Percentiles rank a stretch among this genome's conserved stretches.
phyloP scores from a whole-genome alignment of 2,797 vertebrate genomes.

The Natrix natrix region DNA sequence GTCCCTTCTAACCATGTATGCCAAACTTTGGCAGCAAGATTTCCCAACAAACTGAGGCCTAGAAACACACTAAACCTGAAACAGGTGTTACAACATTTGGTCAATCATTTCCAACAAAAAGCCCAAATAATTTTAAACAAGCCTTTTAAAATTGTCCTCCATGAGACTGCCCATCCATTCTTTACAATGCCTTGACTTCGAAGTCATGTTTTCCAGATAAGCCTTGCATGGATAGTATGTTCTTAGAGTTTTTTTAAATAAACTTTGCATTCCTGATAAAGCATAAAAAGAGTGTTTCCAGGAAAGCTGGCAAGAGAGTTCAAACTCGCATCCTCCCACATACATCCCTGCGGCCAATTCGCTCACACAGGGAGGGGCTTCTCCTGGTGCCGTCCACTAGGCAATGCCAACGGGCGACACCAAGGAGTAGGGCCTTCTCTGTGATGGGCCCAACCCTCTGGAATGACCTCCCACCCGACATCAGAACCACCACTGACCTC shows the following conservation, averaged over 20 bases:
- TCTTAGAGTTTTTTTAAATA: not conserved
- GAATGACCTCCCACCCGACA: too few relatives aligned
- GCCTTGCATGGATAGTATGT: not conserved
- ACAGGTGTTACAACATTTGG: not conserved
- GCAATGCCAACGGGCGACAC: too few relatives aligned
- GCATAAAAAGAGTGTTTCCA: slow-evolving; percentile 1
- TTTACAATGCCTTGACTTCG: not conserved
- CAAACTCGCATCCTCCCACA: too few relatives aligned
- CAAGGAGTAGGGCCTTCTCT: too few relatives aligned
- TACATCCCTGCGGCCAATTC: too few relatives aligned
- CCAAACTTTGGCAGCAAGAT: not conserved
- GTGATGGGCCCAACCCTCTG: too few relatives aligned
- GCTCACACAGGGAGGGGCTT: too few relatives aligned
- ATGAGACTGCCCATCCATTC: not conserved
- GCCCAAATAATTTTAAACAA: not conserved
- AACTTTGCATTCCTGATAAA: not conserved
- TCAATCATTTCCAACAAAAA: not conserved
- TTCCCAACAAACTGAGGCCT: not conserved
- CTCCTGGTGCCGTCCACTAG: too few relatives aligned
- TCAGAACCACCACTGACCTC: too few relatives aligned
- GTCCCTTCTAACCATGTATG: not conserved
- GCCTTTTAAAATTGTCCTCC: not conserved
- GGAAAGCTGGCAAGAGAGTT: not conserved
- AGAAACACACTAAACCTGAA: not conserved
- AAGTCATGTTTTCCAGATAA: not conserved